A percentile compares a stretch with the other conserved stretches of the same genome.
Evolutionary conservation across 1,140 invertebrate species (phyloP).

Genomic region (Drosophila subobscura): DNA sequence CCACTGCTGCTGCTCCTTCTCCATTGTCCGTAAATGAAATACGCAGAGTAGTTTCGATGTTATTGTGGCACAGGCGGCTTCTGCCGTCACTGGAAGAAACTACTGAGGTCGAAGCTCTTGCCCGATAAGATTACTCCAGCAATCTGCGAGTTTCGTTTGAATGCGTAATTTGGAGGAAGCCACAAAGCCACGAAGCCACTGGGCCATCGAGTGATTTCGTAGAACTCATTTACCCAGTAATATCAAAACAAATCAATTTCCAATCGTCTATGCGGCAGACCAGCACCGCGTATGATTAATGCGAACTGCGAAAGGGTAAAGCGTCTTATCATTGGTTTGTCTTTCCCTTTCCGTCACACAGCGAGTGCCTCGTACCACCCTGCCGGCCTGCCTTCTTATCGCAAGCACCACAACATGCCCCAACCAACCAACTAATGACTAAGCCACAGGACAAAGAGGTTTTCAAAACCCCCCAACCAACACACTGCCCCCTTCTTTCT

Average conservation of each 20-base stretch:
- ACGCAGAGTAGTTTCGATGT: too few relatives aligned
- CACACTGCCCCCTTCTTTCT: too few relatives aligned
- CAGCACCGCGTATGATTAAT: constrained; percentile 45
- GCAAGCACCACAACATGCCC: background rate
- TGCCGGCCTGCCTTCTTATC: constrained; percentile 7
- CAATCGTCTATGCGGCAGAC: constrained; percentile 13
- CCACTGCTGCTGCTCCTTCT: too few relatives aligned
- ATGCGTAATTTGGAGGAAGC: constrained; percentile 19
- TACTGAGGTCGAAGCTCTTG: too few relatives aligned
- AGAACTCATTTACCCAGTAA: background rate
- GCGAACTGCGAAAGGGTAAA: background rate
- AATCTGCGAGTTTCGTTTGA: constrained; percentile 12
- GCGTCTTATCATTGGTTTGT: constrained; percentile 18
- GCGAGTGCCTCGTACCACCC: too few relatives aligned
- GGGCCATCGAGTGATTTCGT: constrained; percentile 1
- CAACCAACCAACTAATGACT: constrained; percentile 23
- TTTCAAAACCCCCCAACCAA: too few relatives aligned
- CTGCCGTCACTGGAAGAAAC: too few relatives aligned
- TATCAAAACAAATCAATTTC: constrained; percentile 45
- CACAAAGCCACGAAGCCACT: background rate
- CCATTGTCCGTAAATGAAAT: too few relatives aligned
- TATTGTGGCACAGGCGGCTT: too few relatives aligned
- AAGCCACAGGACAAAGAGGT: constrained; percentile 26
- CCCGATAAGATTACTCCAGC: constrained; percentile 40
- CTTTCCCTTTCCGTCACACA: background rate